phyloP scores from a whole-genome alignment of 35 echinoderm and acorn worm species.

The Amphiura filiformis region DNA sequence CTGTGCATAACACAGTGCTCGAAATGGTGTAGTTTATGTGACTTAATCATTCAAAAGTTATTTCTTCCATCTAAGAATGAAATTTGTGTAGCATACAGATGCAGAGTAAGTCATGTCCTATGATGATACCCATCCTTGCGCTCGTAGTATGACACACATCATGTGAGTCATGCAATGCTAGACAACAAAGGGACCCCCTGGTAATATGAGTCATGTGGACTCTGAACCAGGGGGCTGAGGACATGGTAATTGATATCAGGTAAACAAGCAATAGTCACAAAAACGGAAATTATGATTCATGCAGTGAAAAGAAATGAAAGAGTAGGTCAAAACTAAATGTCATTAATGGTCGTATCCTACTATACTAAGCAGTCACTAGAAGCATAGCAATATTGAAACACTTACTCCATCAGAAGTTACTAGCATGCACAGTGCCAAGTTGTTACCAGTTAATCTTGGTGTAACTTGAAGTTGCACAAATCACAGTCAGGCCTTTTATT shows the following conservation, averaged over 20 bases:
- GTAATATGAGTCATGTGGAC: slow-evolving; percentile 2
- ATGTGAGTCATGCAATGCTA: slow-evolving; percentile 30
- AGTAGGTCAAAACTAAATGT: not conserved
- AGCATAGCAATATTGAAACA: not conserved
- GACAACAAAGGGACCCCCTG: slow-evolving; percentile 31
- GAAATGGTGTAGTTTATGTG: no score
- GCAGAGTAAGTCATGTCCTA: no score
- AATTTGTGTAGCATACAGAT: no score
- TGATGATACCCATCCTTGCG: slow-evolving; percentile 52
- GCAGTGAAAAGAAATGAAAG: not conserved
- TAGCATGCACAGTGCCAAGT: no score
- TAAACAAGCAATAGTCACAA: not conserved
- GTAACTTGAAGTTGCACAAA: no score
- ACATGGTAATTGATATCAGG: not conserved
- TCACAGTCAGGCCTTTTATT: no score
- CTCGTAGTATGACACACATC: slow-evolving; percentile 26
- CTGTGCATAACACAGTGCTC: no score
- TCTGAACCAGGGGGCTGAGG: slow-evolving; percentile 33
- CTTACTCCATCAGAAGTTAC: no score
- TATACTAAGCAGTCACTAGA: not conserved
- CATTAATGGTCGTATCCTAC: not conserved
- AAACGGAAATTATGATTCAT: not conserved
- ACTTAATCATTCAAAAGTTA: no score
- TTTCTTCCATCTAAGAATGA: no score
- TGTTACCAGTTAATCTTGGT: no score